Base-by-base conservation (phyloP, 1,140 invertebrate genomes). In the Drosophila serrata region DNA sequence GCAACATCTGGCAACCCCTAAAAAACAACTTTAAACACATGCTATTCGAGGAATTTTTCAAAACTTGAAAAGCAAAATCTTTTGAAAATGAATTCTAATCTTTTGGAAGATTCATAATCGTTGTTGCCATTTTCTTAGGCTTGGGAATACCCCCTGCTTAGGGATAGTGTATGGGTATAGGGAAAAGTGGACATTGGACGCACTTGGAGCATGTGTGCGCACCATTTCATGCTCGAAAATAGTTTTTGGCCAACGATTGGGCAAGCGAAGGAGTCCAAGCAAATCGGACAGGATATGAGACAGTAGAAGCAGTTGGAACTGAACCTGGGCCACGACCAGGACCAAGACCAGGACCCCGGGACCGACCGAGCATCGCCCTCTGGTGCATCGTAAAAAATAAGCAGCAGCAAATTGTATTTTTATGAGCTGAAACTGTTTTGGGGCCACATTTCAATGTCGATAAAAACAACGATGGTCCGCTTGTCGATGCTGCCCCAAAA, bases 361-460 rank as follows among this genome's bases (percentile, higher is more conserved):
- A 39, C 37, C 46, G 45, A 49, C 57, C 79, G 60, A 69, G 53
- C 82, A 80, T 87, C 84, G 84, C 80, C 84, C 85, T 90, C 85
- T 85, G 82, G 85, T 90, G 85, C 81, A 90, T 90, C 85, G 81
- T 90, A 90, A 90, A 90, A 90, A 90, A 90, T 90, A 90, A 90
- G 85, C 85, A 90, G 85, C 85, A 90, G 85, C 85, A 90, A 90
- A 90, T 90, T 90, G 85, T 90, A 90, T 90, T 90, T 90, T 90
- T 90, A 90, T 90, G 85, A 90, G 85, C 85, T 90, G 85, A 90
- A 90, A 90, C 85, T 90, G 85, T 90, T 90, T 90, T 90, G 85
- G 84, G 85, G 85, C 85, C 85, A 90, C 85, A 90, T 90, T 90
- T 90, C 85, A 90, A 90, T 90, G 85, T 84, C 85, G 86, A 90